Base-by-base conservation (phyloP, 2,113 vertebrate species). In the Hippolais icterina region DNA sequence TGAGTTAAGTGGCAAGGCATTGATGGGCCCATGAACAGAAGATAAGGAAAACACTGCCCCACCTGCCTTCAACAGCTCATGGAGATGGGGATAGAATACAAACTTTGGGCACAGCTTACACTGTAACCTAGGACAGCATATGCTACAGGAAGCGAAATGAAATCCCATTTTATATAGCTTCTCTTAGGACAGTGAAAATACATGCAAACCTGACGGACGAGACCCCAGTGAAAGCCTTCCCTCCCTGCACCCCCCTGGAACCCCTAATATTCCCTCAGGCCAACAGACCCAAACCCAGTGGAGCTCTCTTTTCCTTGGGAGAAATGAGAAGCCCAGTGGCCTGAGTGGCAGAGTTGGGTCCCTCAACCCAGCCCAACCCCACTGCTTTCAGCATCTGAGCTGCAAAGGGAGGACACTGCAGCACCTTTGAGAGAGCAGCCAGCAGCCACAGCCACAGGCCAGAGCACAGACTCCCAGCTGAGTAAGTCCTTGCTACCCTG, bases 301-400 rank as follows among this genome's bases (percentile, higher is more conserved):
- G 12, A 12, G 9, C 9, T 69, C 16, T 4, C 0, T 31, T 83
- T 33, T 12, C 37, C 12, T 42, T 0, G 2, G n/a, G 27, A 46
- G 33, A 75, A 61, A 82, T 2, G 6, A 78, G 47, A 75, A 84
- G 54, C 18, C 28, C 31, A 3, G n/a, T 6, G 22, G 17, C 41
- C 31, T 10, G 49, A 37, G 15, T 31, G 64, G 41, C 52, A 42
- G 25, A 42, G 10, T 9, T 56, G 41, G 47, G 16, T 10, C 35
- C 5, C 29, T 11, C 19, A n/a, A 0, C 7, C 20, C 13, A 42
- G 0, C 4, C 23, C 15, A 31, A 0, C 6, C 13, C 27, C 11
- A 20, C 8, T 1, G 1, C 10, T 78, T 65, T 52, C 65, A 46
- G 20, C 29, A 11, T 19, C 52, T 33, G 52, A 75, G 33, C 53